Evolutionary conservation across 53 echinoderm and acorn worm species (phyloP), one percentile per base, ranked within the genome.

Genomic region (Stichopus horrens): DNA sequence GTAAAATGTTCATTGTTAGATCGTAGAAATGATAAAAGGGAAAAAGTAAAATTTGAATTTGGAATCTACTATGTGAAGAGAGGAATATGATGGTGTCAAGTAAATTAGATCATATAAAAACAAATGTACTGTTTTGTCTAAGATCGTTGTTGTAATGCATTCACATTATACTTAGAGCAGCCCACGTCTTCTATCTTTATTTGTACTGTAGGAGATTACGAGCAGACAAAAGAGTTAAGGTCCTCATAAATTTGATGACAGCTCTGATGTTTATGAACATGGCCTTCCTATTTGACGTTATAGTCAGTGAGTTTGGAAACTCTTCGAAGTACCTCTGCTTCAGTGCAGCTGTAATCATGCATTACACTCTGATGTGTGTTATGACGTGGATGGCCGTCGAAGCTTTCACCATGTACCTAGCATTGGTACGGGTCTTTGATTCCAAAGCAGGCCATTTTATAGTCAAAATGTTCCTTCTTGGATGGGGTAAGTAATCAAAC

Each of bases 391-490:
- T 95, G 95, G 96, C 91, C 10, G 23, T 99, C 18, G 96, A 99
- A 76, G 99, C 96, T 14, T 96, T 96, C 79, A 92, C 94, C 78
- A 94, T 99, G 99, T 99, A 99, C 78, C 93, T 99, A 78, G 94
- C 95, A 7, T 83, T 99, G 59, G 99, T 99, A 23, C 92, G 90
- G 77, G 94, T 99, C 54, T 99, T 99, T 60, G 94, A 94, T 9
- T 91, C 90, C 21, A 94, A 96, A 83, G 91, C 86, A 54, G 87
- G 93, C n/a, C 96, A 93, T 68, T 94, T 94, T 21, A 86, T 99
- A 51, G 74, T 94, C 58, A 99, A 99, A 89, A 89, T 96, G 88
- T 81, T 85, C 73, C 21, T 93, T 21, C 21, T 93, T 9, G 99
- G 99, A 54, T 99, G 99, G 99, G 99, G 96, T 96, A 63, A 94